Evolutionary conservation across 2,888 invertebrate genomes (phyloP).

Genomic region (Protophormia terraenovae): DNA sequence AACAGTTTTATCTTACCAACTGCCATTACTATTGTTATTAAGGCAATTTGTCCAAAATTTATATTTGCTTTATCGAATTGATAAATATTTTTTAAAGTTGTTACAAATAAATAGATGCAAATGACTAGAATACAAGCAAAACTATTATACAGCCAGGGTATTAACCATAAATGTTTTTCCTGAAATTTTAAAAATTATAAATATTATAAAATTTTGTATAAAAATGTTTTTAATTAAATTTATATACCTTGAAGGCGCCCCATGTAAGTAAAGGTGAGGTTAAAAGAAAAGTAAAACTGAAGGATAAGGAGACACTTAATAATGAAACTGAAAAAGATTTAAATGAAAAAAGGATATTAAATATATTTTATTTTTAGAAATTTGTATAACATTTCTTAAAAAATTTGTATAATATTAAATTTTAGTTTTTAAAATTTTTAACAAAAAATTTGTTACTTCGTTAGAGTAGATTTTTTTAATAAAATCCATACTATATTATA

Average conservation of each 20-base stretch:
- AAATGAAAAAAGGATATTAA: too few relatives aligned
- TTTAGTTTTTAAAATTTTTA: too few relatives aligned
- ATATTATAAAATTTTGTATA: background rate
- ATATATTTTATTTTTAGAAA: too few relatives aligned
- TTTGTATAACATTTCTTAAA: too few relatives aligned
- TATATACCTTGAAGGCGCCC: slow-evolving; percentile 15
- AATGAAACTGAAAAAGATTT: background rate
- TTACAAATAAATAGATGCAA: slow-evolving; percentile 24
- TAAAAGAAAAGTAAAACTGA: background rate
- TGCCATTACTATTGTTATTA: background rate
- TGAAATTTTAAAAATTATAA: background rate
- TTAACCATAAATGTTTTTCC: slow-evolving; percentile 25
- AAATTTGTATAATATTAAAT: too few relatives aligned
- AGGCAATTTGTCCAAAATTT: background rate
- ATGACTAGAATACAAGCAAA: slow-evolving; percentile 5
- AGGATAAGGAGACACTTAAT: background rate
- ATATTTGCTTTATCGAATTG: background rate
- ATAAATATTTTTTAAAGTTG: slow-evolving; percentile 1
- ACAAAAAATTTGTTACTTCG: too few relatives aligned
- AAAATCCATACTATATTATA: too few relatives aligned
- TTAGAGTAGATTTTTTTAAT: too few relatives aligned
- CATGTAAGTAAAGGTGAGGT: slow-evolving; percentile 26
- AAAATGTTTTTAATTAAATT: too few relatives aligned
- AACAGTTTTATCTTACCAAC: slow-evolving; percentile 11
- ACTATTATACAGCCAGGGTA: slow-evolving; percentile 37